Conservation (phyloP, 2,113 vertebrate genomes). For the Conger conger region DNA sequence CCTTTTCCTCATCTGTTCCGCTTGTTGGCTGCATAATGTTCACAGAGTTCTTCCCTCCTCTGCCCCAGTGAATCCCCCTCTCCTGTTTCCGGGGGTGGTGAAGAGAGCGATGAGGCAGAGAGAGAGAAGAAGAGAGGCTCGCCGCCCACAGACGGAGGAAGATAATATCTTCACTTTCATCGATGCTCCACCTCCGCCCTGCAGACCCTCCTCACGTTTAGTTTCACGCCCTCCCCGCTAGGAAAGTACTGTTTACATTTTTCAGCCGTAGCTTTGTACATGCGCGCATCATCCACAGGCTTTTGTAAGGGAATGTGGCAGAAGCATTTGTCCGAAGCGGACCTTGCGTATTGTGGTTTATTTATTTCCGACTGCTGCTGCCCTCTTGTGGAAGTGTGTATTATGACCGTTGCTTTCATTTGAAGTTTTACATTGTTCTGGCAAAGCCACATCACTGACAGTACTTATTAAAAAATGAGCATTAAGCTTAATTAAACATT, state of each 20-base stretch:
- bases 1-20: no score
- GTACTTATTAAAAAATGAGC: background rate
- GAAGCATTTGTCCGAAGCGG: background rate
- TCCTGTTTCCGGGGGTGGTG: conserved; percentile 43
- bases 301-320: conserved; percentile 5
- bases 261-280: background rate
- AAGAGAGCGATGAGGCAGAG: conserved; percentile 58
- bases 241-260: conserved; percentile 10
- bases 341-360: background rate
- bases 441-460: background rate
- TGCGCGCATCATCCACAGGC: background rate
- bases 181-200: background rate
- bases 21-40: background rate
- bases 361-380: background rate
- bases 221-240: background rate
- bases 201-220: background rate
- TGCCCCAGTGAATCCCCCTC: conserved; percentile 47
- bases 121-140: conserved; percentile 54
- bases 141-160: conserved; percentile 43
- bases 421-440: background rate
- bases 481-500: no score
- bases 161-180: conserved; percentile 29
- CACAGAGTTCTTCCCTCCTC: background rate
- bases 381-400: conserved; percentile 10
- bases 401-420: background rate